A percentile compares a stretch with the other conserved stretches of the same genome.
Evolutionary conservation across 1,140 invertebrate species (phyloP).

Genomic region (Drosophila gunungcola): DNA sequence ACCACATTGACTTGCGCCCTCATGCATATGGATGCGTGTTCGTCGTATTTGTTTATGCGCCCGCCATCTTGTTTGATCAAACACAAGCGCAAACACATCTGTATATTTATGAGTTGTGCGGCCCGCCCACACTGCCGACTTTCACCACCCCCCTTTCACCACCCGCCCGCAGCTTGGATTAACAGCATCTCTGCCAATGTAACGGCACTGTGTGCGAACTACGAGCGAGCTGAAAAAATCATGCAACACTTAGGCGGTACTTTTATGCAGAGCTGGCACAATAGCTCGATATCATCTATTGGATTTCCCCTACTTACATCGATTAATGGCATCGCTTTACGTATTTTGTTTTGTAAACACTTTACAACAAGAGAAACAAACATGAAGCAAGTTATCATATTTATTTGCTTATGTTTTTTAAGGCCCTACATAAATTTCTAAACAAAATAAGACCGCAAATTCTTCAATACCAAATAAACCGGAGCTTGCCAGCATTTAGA

Average conservation of each 20-base stretch:
- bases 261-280: neutral
- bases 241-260: neutral
- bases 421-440: too few species aligned
- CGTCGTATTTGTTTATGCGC: slow-evolving; percentile 61
- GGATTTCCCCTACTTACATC: neutral
- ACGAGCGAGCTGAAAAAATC: too few species aligned
- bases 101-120: slow-evolving; percentile 74
- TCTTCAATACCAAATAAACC: too few species aligned
- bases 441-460: too few species aligned
- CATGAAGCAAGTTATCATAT: too few species aligned
- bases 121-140: neutral
- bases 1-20: slow-evolving; percentile 62
- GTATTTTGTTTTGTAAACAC: too few species aligned
- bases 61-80: slow-evolving; percentile 78
- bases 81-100: slow-evolving; percentile 62
- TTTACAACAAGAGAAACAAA: too few species aligned
- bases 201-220: slow-evolving; percentile 23
- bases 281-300: slow-evolving; percentile 11
- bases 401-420: too few species aligned
- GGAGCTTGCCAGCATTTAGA: too few species aligned
- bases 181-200: slow-evolving; percentile 44
- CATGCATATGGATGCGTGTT: slow-evolving; percentile 70
- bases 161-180: slow-evolving; percentile 20
- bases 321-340: neutral
- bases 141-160: too few species aligned